Conservation (phyloP, 2,113 vertebrate species). For the Indicator maculatus region DNA sequence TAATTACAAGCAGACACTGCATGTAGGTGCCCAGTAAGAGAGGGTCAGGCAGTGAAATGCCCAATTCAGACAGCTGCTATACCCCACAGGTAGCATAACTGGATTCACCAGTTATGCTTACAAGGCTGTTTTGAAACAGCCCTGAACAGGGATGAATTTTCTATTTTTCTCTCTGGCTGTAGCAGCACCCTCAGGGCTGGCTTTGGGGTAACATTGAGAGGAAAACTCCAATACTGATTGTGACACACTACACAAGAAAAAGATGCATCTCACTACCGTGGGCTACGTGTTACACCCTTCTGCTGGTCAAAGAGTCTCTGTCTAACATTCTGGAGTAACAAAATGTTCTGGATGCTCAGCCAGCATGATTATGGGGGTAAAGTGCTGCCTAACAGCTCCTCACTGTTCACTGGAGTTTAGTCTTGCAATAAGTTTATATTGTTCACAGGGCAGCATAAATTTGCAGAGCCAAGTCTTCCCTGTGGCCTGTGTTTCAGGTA, state of each 20-base stretch:
- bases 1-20: not conserved
- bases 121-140: not conserved
- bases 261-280: not conserved
- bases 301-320: not conserved
- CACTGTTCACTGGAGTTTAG: not conserved
- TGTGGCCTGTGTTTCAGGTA: not conserved
- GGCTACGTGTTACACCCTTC: not conserved
- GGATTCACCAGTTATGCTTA: not conserved
- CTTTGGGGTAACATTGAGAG: not conserved
- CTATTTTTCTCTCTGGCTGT: not conserved
- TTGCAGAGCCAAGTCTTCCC: not conserved
- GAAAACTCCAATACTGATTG: not conserved
- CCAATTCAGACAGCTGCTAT: not conserved
- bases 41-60: not conserved
- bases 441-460: not conserved
- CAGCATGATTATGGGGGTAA: not conserved
- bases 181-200: not conserved
- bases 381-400: not conserved
- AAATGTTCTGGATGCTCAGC: not conserved
- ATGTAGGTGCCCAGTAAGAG: not conserved
- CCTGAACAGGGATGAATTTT: not conserved
- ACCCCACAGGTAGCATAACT: not conserved
- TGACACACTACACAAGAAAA: not conserved
- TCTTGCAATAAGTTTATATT: not conserved
- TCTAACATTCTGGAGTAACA: not conserved